Evolutionary conservation across 1,140 invertebrate species (phyloP).

Genomic region (Chelonus insularis): DNA sequence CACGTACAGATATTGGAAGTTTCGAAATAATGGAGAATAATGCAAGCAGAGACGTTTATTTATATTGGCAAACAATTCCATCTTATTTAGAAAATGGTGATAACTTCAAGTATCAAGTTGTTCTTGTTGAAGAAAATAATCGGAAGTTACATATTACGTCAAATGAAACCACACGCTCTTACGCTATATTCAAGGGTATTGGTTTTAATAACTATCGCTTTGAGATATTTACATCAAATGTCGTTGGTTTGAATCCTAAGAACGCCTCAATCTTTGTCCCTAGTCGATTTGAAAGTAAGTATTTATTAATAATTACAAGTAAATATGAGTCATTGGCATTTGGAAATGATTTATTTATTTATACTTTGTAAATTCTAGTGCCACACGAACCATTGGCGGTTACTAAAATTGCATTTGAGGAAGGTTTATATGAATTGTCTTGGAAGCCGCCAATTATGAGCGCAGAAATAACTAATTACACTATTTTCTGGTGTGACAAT

Average conservation of each 20-base stretch:
- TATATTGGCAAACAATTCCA: slow-evolving; percentile 73
- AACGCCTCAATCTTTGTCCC: slow-evolving; percentile 67
- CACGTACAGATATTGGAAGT: slow-evolving; percentile 66
- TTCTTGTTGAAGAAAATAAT: slow-evolving; percentile 51
- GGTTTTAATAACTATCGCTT: slow-evolving; percentile 59
- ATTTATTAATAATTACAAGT: not conserved
- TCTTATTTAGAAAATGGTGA: slow-evolving; percentile 65
- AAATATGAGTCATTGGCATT: not conserved
- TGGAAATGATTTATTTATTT: not conserved
- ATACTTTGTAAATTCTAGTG: slow-evolving; percentile 42
- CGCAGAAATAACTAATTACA: slow-evolving; percentile 63
- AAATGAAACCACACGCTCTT: slow-evolving; percentile 57
- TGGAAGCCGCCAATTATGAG: slow-evolving; percentile 64
- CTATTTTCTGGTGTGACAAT: slow-evolving; percentile 74
- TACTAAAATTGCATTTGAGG: slow-evolving; percentile 70
- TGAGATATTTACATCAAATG: slow-evolving; percentile 62
- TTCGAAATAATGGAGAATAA: slow-evolving; percentile 64
- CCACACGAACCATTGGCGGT: slow-evolving; percentile 62
- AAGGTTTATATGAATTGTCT: slow-evolving; percentile 70
- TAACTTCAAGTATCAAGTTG: slow-evolving; percentile 58
- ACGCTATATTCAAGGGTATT: slow-evolving; percentile 61
- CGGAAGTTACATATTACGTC: slow-evolving; percentile 40
- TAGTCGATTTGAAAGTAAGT: slow-evolving; percentile 61
- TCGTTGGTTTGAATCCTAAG: slow-evolving; percentile 61
- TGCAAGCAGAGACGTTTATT: slow-evolving; percentile 61